phyloP scores from a whole-genome alignment of 2,797 vertebrate species.

The Aplochiton taeniatus region DNA sequence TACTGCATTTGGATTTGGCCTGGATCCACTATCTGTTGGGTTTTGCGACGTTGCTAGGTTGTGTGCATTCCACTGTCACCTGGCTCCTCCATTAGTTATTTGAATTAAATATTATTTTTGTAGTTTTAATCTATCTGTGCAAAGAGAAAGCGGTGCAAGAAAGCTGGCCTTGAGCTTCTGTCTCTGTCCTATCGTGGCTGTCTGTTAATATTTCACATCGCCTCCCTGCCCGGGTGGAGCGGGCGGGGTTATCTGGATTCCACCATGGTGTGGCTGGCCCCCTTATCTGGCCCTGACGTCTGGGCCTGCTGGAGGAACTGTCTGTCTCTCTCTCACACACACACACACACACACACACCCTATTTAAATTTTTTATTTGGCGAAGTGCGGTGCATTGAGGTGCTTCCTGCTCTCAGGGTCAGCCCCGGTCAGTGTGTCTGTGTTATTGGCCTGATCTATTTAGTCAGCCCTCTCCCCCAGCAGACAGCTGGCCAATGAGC shows the following conservation, averaged over 20 bases:
- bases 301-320: conserved; percentile 28
- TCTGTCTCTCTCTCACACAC: no score
- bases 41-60: no score
- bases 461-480: conserved; percentile 12
- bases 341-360: conserved; percentile 12
- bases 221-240: conserved; percentile 8
- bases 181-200: conserved; percentile 15
- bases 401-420: conserved; percentile 39
- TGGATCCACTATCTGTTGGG: no score
- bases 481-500: conserved; percentile 17
- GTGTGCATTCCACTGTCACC: no score
- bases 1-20: no score
- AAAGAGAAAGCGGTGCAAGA: conserved; percentile 1
- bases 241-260: conserved; percentile 38
- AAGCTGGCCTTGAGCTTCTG: conserved; percentile 6
- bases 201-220: conserved; percentile 44
- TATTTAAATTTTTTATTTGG: conserved; percentile 60
- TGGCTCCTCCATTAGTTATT: neutral
- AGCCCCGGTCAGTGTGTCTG: conserved; percentile 25
- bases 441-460: conserved; percentile 38
- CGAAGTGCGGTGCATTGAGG: conserved; percentile 31
- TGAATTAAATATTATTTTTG: neutral
- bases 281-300: conserved; percentile 40
- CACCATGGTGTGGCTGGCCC: conserved; percentile 46
- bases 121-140: conserved; percentile 8